Conservation (phyloP, 2,113 vertebrate genomes). For the Pycnonotus jocosus region DNA sequence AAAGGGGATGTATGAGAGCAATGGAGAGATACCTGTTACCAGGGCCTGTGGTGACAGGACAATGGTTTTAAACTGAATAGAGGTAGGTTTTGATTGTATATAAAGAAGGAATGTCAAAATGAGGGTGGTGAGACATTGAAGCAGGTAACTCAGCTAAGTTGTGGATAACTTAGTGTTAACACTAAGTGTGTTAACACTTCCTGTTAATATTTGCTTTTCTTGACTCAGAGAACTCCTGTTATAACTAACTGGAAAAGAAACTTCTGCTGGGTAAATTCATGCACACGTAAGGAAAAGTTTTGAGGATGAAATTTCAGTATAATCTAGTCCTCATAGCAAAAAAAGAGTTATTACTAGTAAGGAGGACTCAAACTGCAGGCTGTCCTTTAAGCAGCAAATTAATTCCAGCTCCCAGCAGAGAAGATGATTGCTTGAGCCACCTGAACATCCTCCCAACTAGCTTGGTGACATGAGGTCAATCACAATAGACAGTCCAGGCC, state of each 20-base stretch:
- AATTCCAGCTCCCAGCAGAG: constrained; percentile 37
- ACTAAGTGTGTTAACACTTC: background rate
- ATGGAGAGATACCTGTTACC: background rate
- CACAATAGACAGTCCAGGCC: background rate
- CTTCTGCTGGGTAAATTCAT: background rate
- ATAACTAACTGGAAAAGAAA: background rate
- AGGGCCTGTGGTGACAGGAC: background rate
- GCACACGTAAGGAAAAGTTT: background rate
- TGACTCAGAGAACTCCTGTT: background rate
- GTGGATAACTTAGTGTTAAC: background rate
- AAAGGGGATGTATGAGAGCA: background rate
- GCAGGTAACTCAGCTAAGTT: background rate
- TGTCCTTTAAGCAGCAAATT: background rate
- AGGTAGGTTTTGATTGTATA: background rate
- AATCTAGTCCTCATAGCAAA: background rate
- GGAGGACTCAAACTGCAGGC: background rate
- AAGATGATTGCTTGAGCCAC: background rate
- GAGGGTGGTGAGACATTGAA: background rate
- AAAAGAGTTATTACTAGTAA: background rate
- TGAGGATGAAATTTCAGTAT: background rate
- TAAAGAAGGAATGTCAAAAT: fast-evolving
- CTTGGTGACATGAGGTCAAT: background rate
- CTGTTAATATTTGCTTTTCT: background rate
- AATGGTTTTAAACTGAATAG: background rate
- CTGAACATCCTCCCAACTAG: background rate